These are phyloP conservation scores for Enteromius paludinosus DNA, from an alignment of 2,797 vertebrate species.

Conservation along the genomic window DNA sequence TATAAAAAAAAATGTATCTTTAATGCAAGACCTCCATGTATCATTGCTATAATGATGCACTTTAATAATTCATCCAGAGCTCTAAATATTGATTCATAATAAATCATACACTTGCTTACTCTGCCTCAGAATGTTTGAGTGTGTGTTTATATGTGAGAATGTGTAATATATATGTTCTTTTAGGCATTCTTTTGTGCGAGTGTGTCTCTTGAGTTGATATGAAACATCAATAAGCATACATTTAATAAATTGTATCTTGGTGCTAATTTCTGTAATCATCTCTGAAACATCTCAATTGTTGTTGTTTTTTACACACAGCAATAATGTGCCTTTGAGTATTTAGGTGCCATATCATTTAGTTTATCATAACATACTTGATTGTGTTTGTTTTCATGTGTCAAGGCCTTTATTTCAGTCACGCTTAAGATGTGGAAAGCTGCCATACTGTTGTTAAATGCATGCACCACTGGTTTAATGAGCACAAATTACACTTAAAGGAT, in stretches of 20 bases:
- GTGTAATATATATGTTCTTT: not conserved
- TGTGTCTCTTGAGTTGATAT: not conserved
- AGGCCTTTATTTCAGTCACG: not conserved
- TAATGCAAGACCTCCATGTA: conserved; percentile 23
- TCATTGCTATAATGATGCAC: conserved; percentile 5
- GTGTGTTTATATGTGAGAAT: not conserved
- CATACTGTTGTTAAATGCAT: conserved; percentile 43
- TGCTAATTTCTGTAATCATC: not conserved
- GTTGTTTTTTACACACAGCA: conserved; percentile 1
- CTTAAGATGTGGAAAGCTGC: conserved; percentile 6
- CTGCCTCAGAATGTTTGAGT: not conserved
- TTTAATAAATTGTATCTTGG: not conserved
- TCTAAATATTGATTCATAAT: conserved; percentile 8
- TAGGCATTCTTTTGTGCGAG: not conserved
- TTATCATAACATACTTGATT: not conserved
- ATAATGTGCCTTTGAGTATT: not conserved
- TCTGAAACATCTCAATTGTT: not conserved
- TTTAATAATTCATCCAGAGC: conserved; percentile 12
- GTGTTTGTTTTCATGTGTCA: not conserved
- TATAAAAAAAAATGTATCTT: conserved; percentile 9
- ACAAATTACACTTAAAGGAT: conserved; percentile 50
- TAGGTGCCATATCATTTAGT: not conserved
- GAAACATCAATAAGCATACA: not conserved
- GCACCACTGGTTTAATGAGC: conserved; percentile 39
- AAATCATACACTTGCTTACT: conserved; percentile 11